A percentile compares a stretch with the other conserved stretches of the same genome.
phyloP scores from a whole-genome alignment of 2,888 invertebrate species.

The Orgyia antiqua region DNA sequence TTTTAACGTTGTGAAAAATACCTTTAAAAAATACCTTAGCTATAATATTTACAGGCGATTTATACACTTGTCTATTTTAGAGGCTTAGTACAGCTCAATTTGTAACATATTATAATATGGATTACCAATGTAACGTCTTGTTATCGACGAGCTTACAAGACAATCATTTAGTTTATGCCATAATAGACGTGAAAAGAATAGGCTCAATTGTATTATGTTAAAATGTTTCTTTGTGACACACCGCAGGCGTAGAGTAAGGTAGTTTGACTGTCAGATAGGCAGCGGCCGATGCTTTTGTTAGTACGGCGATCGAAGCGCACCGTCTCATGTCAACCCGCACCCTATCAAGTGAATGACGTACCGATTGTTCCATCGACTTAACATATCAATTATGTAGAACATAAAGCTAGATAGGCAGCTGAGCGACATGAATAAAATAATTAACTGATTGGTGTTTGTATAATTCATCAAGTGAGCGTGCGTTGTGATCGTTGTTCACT shows the following conservation, averaged over 20 bases:
- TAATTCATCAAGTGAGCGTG: constrained; percentile 66
- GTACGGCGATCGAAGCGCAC: constrained; percentile 16
- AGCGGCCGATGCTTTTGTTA: constrained; percentile 26
- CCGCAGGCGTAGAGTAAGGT: constrained; percentile 28
- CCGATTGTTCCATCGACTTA: constrained; percentile 72
- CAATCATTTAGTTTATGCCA: constrained; percentile 44
- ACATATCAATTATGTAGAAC: constrained; percentile 76
- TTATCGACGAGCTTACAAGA: constrained; percentile 48
- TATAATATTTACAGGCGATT: too few relatives aligned
- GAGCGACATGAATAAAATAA: constrained; percentile 77
- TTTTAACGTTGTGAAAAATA: too few relatives aligned
- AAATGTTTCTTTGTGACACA: constrained; percentile 56
- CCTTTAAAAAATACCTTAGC: too few relatives aligned
- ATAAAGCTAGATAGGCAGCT: constrained; percentile 67
- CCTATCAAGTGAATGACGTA: constrained; percentile 46
- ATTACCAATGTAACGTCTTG: constrained; percentile 30
- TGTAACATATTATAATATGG: constrained; percentile 10
- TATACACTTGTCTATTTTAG: too few relatives aligned
- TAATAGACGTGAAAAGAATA: constrained; percentile 46
- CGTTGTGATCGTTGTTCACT: constrained; percentile 59
- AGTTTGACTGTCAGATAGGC: constrained; percentile 37
- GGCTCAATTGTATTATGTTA: constrained; percentile 60
- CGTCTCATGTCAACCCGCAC: constrained; percentile 26
- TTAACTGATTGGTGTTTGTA: constrained; percentile 77
- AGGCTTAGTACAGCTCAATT: too few relatives aligned